Percentiles rank a stretch among this genome's conserved stretches.
Conservation (phyloP, 1,140 invertebrate species). For the Phocides pigmalion region DNA sequence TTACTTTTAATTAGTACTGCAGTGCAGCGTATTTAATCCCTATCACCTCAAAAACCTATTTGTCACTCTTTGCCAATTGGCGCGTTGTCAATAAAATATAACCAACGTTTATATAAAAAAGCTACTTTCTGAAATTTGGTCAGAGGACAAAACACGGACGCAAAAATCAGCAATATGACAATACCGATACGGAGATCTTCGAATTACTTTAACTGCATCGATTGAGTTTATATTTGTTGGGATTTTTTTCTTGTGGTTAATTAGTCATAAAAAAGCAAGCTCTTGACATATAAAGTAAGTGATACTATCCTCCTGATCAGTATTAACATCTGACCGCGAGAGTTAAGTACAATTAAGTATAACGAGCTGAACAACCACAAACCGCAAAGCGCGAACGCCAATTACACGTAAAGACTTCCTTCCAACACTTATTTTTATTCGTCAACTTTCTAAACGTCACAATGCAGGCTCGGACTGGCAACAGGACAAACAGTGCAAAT, state of each 20-base stretch:
- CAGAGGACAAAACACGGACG: no score
- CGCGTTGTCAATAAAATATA: no score
- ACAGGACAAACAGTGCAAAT: neutral
- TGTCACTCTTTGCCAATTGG: no score
- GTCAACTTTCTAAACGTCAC: slow-evolving; percentile 5
- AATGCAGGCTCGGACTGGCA: neutral
- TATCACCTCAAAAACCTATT: no score
- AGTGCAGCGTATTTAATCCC: no score
- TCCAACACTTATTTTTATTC: slow-evolving; percentile 1
- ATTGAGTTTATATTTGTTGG: no score
- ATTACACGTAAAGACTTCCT: slow-evolving; percentile 14
- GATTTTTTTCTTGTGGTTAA: neutral
- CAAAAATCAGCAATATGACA: no score
- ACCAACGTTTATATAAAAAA: no score
- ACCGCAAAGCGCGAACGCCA: slow-evolving; percentile 26
- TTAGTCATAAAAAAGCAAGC: neutral
- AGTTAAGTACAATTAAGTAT: slow-evolving; percentile 33
- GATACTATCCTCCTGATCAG: slow-evolving; percentile 6
- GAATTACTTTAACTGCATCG: no score
- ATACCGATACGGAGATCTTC: no score
- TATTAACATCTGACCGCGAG: slow-evolving; percentile 22
- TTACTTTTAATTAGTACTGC: no score
- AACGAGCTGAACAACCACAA: slow-evolving; percentile 27
- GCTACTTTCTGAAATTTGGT: no score
- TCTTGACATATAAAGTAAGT: neutral